phyloP scores from a whole-genome alignment of 2,113 vertebrate species.

The Grus americana region DNA sequence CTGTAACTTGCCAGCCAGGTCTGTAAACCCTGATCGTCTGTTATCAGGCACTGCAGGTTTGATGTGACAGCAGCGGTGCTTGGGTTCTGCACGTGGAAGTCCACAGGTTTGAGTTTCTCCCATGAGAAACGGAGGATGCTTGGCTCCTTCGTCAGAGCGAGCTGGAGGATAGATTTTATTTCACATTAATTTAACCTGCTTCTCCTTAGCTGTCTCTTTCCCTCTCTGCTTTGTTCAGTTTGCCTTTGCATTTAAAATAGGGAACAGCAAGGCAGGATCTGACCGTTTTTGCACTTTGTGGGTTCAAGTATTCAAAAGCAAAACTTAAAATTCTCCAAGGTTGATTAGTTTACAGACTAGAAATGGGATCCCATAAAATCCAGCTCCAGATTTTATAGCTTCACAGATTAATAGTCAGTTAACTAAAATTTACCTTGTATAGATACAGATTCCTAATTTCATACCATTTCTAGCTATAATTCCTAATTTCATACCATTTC shows the following conservation, averaged over 20 bases:
- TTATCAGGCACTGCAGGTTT: not conserved
- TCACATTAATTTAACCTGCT: not conserved
- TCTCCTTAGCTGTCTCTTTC: not conserved
- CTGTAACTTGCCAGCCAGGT: not conserved
- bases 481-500: not conserved
- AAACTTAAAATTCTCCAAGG: not conserved
- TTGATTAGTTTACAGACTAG: not conserved
- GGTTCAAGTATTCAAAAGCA: not conserved
- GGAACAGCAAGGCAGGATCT: not conserved
- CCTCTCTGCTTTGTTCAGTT: fast-evolving
- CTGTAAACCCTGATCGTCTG: not conserved
- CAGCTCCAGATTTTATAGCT: not conserved
- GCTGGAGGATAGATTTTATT: not conserved
- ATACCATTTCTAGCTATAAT: not conserved
- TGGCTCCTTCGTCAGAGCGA: not conserved
- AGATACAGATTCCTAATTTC: not conserved
- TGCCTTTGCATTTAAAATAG: not conserved
- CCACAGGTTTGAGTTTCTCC: not conserved
- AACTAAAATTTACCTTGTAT: not conserved
- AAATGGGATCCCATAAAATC: not conserved
- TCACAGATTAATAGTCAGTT: not conserved
- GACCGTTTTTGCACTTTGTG: not conserved
- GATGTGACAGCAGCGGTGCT: not conserved
- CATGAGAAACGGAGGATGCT: not conserved
- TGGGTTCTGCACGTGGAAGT: not conserved